Conservation (phyloP, 2,888 invertebrate species). For the Zaprionus obscuricornis region DNA sequence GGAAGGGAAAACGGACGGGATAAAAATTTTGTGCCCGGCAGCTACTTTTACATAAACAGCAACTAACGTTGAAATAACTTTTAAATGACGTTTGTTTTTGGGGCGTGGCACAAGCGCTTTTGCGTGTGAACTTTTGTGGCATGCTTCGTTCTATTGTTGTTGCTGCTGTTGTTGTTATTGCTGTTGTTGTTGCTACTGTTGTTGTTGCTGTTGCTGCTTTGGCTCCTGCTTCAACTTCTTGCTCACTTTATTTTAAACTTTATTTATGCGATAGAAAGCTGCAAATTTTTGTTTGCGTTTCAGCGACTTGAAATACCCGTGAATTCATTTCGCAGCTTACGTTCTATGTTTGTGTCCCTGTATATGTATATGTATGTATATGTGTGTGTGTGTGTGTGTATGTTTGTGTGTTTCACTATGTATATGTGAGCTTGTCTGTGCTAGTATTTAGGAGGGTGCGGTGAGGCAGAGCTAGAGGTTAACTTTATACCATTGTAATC, state of each 20-base stretch:
- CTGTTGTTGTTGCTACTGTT: neutral
- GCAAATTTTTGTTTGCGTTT: conserved; percentile 71
- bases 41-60: conserved; percentile 73
- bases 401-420: too few relatives aligned
- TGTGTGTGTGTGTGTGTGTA: too few relatives aligned
- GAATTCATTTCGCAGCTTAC: conserved; percentile 51
- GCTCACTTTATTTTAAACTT: conserved; percentile 73
- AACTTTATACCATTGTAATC: conserved; percentile 67
- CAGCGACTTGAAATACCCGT: conserved; percentile 54
- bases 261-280: conserved; percentile 72
- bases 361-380: too few relatives aligned
- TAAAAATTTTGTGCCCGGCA: conserved; percentile 42
- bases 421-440: too few relatives aligned
- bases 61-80: conserved; percentile 76
- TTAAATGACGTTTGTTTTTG: conserved; percentile 76
- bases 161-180: conserved; percentile 4
- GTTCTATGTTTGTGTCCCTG: too few relatives aligned
- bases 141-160: conserved; percentile 1
- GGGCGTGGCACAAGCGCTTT: conserved; percentile 59
- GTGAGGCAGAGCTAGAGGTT: conserved; percentile 29
- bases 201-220: conserved; percentile 4
- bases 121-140: conserved; percentile 69
- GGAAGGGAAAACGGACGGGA: too few relatives aligned
- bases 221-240: conserved; percentile 42
- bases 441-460: too few relatives aligned